Evolutionary conservation across 2,888 invertebrate genomes (phyloP).

Genomic region (Atethmia centrago): DNA sequence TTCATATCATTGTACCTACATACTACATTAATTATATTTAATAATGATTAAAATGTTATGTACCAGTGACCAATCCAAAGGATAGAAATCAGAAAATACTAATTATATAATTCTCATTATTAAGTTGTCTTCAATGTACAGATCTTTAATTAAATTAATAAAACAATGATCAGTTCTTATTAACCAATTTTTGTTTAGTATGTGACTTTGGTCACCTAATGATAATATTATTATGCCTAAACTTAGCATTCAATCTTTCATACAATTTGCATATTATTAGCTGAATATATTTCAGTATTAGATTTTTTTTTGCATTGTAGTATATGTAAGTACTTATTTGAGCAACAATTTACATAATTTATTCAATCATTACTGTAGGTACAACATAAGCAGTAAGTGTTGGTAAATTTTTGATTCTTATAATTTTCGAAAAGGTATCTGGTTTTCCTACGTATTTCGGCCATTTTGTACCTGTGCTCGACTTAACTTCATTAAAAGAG

Average conservation of each 20-base stretch:
- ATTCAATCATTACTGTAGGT: constrained; percentile 17
- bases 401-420: background rate
- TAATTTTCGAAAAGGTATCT: background rate
- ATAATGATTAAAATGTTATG: too few species aligned
- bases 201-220: background rate
- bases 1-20: too few species aligned
- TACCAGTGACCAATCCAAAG: background rate
- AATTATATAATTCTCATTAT: background rate
- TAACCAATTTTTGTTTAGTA: constrained; percentile 5
- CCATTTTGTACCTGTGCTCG: background rate
- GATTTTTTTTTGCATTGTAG: background rate
- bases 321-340: background rate
- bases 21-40: too few species aligned
- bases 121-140: too few species aligned
- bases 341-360: constrained; percentile 25
- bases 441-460: background rate
- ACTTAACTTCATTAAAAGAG: background rate
- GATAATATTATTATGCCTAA: constrained; percentile 11
- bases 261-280: constrained; percentile 16
- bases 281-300: constrained; percentile 13
- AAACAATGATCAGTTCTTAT: background rate
- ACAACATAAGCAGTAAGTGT: background rate
- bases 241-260: constrained; percentile 25
- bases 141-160: background rate
- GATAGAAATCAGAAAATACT: background rate